A percentile compares a stretch with the other conserved stretches of the same genome.
Conservation (phyloP, 2,888 invertebrate genomes). For the Caenorhabditis sp. region DNA sequence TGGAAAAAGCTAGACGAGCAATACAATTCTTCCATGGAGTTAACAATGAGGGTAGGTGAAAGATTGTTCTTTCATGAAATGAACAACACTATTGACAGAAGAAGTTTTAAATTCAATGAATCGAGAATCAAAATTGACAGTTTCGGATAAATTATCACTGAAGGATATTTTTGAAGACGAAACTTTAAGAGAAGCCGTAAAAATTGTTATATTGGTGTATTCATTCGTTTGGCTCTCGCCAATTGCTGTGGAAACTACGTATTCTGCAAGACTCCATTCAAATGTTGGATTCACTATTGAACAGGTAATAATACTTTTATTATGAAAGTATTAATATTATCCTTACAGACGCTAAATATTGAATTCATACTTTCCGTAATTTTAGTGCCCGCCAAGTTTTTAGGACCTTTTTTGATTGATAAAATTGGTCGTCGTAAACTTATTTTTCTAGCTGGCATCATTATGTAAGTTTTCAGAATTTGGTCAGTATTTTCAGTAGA, state of each 20-base stretch:
- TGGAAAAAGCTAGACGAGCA: slow-evolving; percentile 28
- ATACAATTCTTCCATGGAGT: slow-evolving; percentile 35
- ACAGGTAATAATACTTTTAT: background rate
- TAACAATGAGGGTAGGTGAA: background rate
- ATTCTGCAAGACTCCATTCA: background rate
- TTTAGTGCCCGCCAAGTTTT: too few species aligned
- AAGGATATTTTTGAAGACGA: slow-evolving; percentile 20
- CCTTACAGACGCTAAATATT: too few species aligned
- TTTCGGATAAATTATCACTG: slow-evolving; percentile 20
- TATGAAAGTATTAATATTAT: too few species aligned
- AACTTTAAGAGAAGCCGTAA: slow-evolving; percentile 21
- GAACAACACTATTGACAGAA: slow-evolving; percentile 3
- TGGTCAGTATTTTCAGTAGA: too few species aligned
- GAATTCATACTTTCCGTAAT: too few species aligned
- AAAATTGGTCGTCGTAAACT: too few species aligned
- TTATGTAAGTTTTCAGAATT: too few species aligned
- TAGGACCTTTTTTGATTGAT: too few species aligned
- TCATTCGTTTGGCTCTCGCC: background rate
- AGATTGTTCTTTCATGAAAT: too few species aligned
- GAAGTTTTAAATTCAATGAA: slow-evolving; percentile 13
- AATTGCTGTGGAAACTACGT: background rate
- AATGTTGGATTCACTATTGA: background rate
- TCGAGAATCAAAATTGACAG: slow-evolving; percentile 22
- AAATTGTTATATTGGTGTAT: too few species aligned
- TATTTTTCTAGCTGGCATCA: too few species aligned